phyloP scores from a whole-genome alignment of 92 coral and sea anemone species.

The Porites evermanni region DNA sequence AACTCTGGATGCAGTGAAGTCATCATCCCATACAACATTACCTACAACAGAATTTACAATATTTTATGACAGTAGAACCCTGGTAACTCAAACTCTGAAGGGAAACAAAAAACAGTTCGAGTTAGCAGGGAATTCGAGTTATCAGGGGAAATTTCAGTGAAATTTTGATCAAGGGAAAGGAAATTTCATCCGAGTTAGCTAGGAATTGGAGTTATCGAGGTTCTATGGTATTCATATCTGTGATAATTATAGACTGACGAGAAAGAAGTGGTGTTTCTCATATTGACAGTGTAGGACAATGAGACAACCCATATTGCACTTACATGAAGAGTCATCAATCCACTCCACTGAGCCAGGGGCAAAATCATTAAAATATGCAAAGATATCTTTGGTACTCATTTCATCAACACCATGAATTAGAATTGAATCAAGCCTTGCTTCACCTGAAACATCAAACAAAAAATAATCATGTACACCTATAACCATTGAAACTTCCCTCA shows the following conservation, averaged over 20 bases:
- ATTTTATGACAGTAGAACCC: too few relatives aligned
- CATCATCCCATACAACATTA: slow-evolving; percentile 98
- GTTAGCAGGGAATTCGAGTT: too few relatives aligned
- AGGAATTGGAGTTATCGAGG: too few relatives aligned
- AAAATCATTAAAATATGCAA: slow-evolving; percentile 82
- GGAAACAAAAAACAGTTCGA: too few relatives aligned
- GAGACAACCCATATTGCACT: slow-evolving; percentile 25
- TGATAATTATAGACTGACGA: neutral
- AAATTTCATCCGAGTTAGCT: too few relatives aligned
- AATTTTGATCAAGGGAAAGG: too few relatives aligned
- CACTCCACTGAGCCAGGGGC: slow-evolving; percentile 98
- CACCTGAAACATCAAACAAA: slow-evolving; percentile 55
- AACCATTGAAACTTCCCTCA: too few relatives aligned
- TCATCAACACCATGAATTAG: slow-evolving; percentile 84
- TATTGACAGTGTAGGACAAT: neutral
- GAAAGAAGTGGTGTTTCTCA: neutral
- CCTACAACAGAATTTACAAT: slow-evolving; percentile 54
- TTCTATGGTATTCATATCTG: too few relatives aligned
- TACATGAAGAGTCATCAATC: slow-evolving; percentile 97
- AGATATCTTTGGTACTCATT: slow-evolving; percentile 93
- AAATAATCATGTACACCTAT: neutral
- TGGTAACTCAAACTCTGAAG: too few relatives aligned
- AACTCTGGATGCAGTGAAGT: slow-evolving; percentile 88
- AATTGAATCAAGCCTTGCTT: slow-evolving; percentile 83
- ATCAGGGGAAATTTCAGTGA: too few relatives aligned